Conservation (phyloP, 1,140 invertebrate genomes). For the Euwallacea fornicatus region DNA sequence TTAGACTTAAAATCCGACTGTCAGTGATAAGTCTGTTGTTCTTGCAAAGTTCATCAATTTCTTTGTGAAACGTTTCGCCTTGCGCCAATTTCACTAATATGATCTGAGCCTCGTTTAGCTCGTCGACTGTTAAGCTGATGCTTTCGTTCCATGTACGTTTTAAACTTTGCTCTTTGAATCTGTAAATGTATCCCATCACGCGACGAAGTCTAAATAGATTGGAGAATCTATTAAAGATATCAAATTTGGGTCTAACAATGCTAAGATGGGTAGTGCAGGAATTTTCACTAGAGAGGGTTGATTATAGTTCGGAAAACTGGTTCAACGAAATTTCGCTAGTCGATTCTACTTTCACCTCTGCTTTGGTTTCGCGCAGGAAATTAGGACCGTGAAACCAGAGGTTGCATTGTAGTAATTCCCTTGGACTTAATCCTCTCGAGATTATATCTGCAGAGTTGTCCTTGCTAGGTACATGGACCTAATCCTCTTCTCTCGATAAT, state of each 20-base stretch:
- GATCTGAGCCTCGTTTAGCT: not conserved
- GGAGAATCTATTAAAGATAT: not conserved
- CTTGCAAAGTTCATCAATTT: not conserved
- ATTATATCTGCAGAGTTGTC: slow-evolving; percentile 54
- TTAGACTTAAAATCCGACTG: not conserved
- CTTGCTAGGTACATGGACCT: slow-evolving; percentile 48
- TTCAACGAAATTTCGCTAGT: not conserved
- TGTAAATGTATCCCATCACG: not conserved
- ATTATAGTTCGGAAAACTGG: not conserved
- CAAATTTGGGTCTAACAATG: not conserved
- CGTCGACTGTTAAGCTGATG: not conserved
- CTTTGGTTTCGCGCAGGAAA: slow-evolving; percentile 6
- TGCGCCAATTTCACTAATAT: not conserved
- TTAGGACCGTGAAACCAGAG: slow-evolving; percentile 51
- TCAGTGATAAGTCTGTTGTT: not conserved
- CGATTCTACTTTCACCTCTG: not conserved
- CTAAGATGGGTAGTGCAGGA: not conserved
- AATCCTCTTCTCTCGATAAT: slow-evolving; percentile 40
- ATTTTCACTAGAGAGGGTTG: not conserved
- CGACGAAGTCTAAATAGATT: not conserved
- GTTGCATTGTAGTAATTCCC: slow-evolving; percentile 34
- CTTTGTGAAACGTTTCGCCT: not conserved
- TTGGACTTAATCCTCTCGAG: slow-evolving; percentile 49
- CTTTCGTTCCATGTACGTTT: not conserved
- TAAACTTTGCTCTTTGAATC: not conserved